Evolutionary conservation across 2,888 invertebrate species (phyloP).

Genomic region (Tiliacea aurago): DNA sequence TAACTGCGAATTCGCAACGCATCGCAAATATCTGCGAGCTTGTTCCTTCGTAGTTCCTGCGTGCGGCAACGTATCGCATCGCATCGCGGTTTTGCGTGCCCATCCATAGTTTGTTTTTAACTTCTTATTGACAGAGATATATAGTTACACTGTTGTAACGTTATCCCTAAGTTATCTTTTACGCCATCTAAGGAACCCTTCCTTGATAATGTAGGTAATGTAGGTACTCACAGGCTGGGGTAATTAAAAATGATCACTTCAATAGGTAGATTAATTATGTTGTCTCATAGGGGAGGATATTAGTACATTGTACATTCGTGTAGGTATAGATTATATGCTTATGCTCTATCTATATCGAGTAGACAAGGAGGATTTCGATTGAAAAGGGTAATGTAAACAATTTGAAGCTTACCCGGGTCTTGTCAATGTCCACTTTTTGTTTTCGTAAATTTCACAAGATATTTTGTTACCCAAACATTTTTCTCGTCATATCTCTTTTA

Average conservation of each 20-base stretch:
- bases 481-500: conserved; percentile 23
- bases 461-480: conserved; percentile 42
- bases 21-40: too few species aligned
- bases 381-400: conserved; percentile 73
- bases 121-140: not conserved
- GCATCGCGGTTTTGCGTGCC: too few species aligned
- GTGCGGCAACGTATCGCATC: too few species aligned
- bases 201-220: not conserved
- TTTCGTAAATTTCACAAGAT: conserved; percentile 52
- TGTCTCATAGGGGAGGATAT: not conserved
- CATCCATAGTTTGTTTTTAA: not conserved
- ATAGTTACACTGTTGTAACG: not conserved
- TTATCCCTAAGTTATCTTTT: not conserved
- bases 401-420: conserved; percentile 64
- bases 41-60: too few species aligned
- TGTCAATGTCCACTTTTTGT: conserved; percentile 69
- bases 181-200: not conserved
- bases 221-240: not conserved
- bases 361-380: conserved; percentile 65
- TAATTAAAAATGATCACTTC: not conserved
- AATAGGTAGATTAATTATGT: not conserved
- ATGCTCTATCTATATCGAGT: conserved; percentile 51
- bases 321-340: not conserved
- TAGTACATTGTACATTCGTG: not conserved
- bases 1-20: too few species aligned